Base-by-base conservation (phyloP, 2,888 invertebrate species). In the Polia nebulosa region DNA sequence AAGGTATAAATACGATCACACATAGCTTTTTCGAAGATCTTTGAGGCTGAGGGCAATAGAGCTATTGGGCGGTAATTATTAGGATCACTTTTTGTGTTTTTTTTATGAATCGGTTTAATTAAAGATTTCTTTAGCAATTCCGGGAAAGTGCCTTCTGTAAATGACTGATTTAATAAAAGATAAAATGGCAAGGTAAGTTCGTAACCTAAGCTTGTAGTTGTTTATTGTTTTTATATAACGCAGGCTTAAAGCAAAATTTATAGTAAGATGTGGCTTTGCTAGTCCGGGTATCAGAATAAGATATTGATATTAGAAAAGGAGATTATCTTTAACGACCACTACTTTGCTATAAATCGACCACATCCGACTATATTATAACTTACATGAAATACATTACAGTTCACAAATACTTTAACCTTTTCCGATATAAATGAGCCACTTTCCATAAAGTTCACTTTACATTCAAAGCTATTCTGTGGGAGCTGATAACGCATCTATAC, bases 401-500 rank as follows among this genome's bases (percentile, higher is more conserved):
- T 11, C 25, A 60, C 39, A 47, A 62, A 55, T 27, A 61, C 6
- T 27, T 39, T 17, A 8, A 36, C 29, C 27, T 8, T 34, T 75
- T 49, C n/a, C 22, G 17, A 11, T 51, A 69, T 51, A 53, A 58
- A 69, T 20, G 45, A 49, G 47, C 22, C 34, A 41, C 45, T 66
- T 68, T 56, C 36, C 36, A 63, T 63, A 55, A 39, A 73, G 39
- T 44, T 22, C 7, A 53, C 49, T 45, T 72, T 36, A 57, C n/a
- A 68, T 81, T 72, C 44, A 68, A 55, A 71, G 44, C 51, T 75
- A 52, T 72, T 66, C 61, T 63, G 66, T 55, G 9, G 20, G 5
- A 57, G 25, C 53, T 66, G 78, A 75, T 75, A 69, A 55, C 44
- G 58, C 11, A 65, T 66, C 44, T 56, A 36, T 81, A 64, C 68